These are phyloP conservation scores for Amphilophus citrinellus DNA, from an alignment of 2,113 vertebrate genomes.

Conservation along the genomic window DNA sequence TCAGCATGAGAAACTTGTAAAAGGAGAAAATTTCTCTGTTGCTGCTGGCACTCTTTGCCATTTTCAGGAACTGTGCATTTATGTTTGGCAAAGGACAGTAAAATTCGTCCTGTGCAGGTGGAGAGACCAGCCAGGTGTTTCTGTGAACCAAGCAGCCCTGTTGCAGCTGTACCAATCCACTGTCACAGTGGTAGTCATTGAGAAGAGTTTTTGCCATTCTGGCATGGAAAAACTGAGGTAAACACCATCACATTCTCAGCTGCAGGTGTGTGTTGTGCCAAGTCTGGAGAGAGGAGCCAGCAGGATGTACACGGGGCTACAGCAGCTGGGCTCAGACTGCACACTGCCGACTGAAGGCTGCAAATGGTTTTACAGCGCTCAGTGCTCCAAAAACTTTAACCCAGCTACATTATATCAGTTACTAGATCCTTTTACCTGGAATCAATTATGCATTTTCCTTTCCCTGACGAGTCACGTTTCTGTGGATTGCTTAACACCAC, in stretches of 20 bases:
- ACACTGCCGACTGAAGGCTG: background rate
- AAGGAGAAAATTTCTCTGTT: background rate
- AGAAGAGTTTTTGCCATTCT: conserved; percentile 21
- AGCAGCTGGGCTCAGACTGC: background rate
- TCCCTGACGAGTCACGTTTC: background rate
- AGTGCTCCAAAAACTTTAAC: background rate
- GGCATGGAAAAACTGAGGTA: background rate
- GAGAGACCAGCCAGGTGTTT: conserved; percentile 34
- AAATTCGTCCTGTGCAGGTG: conserved; percentile 52
- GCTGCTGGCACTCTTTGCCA: conserved; percentile 11
- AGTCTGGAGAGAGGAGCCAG: background rate
- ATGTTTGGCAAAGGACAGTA: background rate
- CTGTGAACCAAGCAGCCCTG: conserved; percentile 30
- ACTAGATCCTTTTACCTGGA: conserved; percentile 36
- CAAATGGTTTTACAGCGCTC: no score
- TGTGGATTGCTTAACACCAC: background rate
- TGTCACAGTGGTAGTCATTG: conserved; percentile 16
- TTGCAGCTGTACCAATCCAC: background rate
- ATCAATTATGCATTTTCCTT: conserved; percentile 54
- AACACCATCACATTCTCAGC: conserved; percentile 1
- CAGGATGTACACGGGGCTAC: conserved; percentile 15
- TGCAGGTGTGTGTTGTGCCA: background rate
- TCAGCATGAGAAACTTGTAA: conserved; percentile 23
- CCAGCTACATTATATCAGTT: background rate
- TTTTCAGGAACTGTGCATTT: no score